Conservation (phyloP, 30 jellyfish, hydroid and myxozoan species). For the Cassiopea xamachana region DNA sequence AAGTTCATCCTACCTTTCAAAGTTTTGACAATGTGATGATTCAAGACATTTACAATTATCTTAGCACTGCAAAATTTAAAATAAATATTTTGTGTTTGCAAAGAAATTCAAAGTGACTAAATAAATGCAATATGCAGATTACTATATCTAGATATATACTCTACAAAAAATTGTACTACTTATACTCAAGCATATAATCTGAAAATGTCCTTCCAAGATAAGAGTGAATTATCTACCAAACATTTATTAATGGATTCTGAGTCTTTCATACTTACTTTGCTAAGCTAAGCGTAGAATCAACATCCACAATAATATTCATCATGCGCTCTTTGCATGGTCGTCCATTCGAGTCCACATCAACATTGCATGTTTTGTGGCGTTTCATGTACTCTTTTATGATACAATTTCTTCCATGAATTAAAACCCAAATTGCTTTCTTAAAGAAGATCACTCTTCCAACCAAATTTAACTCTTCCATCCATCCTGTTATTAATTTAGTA, state of each 20-base stretch:
- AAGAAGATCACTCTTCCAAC: conserved; percentile 33
- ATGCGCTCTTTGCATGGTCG: conserved; percentile 85
- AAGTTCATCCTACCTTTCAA: too few species aligned
- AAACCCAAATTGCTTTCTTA: conserved; percentile 35
- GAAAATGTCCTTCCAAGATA: too few species aligned
- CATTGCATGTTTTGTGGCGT: conserved; percentile 50
- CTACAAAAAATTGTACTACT: too few species aligned
- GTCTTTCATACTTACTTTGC: neutral
- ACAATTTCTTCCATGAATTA: conserved; percentile 34
- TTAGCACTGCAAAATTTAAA: too few species aligned
- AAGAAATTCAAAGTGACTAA: too few species aligned
- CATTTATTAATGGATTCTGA: neutral
- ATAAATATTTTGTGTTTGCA: too few species aligned
- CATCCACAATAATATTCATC: conserved; percentile 47
- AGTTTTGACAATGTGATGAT: too few species aligned
- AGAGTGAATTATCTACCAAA: neutral
- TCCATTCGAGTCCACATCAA: conserved; percentile 90
- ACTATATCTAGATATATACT: too few species aligned
- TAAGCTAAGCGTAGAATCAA: neutral
- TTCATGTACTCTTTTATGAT: conserved; percentile 59
- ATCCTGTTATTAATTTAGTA: conserved; percentile 24
- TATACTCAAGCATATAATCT: too few species aligned
- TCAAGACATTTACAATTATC: too few species aligned
- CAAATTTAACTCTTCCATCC: conserved; percentile 26
- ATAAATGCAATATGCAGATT: too few species aligned